phyloP scores from a whole-genome alignment of 1,140 invertebrate species.

The Odontomachus brunneus region DNA sequence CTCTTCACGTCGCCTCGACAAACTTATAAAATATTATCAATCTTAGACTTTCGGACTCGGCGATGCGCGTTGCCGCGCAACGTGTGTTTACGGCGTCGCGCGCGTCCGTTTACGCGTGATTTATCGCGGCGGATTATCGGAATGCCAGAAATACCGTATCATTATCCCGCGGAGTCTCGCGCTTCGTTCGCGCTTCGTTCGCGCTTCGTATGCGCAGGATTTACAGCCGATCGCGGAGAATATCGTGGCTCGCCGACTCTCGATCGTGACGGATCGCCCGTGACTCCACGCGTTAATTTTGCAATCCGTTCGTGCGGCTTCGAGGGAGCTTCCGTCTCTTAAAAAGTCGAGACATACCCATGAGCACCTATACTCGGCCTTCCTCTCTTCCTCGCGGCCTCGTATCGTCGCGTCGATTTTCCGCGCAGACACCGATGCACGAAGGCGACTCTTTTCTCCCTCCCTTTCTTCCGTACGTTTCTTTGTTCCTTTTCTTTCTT shows the following conservation, averaged over 20 bases:
- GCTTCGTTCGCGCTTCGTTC: conserved; percentile 63
- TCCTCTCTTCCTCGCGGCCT: neutral
- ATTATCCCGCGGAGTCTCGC: conserved; percentile 79
- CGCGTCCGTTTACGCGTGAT: conserved; percentile 83
- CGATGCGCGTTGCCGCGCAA: conserved; percentile 70
- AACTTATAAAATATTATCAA: conserved; percentile 83
- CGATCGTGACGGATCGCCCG: conserved; percentile 60
- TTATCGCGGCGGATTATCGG: conserved; percentile 84
- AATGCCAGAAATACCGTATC: conserved; percentile 85
- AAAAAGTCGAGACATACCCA: neutral
- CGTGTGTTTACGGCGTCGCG: conserved; percentile 84
- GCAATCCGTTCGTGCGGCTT: neutral
- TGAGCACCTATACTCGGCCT: neutral
- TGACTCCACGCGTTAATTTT: conserved; percentile 23
- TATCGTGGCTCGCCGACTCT: conserved; percentile 45
- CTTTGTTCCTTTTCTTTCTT: neutral
- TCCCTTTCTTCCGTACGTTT: too few species aligned
- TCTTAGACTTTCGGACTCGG: conserved; percentile 65
- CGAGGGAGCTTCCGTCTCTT: neutral
- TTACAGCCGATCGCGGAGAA: conserved; percentile 64
- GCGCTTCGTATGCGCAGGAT: conserved; percentile 56
- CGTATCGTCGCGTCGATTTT: conserved; percentile 13
- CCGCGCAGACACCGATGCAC: neutral
- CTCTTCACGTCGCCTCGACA: conserved; percentile 66
- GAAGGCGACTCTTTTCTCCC: conserved; percentile 1